Evolutionary conservation across 2,888 invertebrate species (phyloP).

Genomic region (Drosophila prolongata): DNA sequence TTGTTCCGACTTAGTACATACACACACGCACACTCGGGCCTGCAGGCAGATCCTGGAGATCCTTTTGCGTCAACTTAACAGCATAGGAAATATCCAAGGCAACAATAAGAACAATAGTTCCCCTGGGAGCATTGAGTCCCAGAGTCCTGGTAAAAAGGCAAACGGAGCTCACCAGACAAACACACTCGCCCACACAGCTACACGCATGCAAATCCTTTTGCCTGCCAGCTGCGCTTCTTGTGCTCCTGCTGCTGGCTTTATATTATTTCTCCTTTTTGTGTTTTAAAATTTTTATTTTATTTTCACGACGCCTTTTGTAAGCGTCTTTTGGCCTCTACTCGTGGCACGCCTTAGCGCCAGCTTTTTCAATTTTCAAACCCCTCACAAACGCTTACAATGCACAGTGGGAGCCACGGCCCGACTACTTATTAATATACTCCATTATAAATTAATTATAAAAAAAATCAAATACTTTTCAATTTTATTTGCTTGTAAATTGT

Average conservation of each 20-base stretch:
- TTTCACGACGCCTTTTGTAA: conserved; percentile 73
- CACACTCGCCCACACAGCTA: conserved; percentile 21
- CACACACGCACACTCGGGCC: conserved; percentile 15
- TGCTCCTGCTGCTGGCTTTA: conserved; percentile 33
- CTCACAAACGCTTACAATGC: conserved; percentile 9
- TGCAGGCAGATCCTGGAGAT: conserved; percentile 72
- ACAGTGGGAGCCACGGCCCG: background rate
- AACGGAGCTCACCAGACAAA: conserved; percentile 50
- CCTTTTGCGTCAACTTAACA: conserved; percentile 81
- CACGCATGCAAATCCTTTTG: conserved; percentile 69
- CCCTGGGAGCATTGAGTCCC: conserved; percentile 70
- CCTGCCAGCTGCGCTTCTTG: conserved; percentile 62
- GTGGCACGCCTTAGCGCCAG: conserved; percentile 52
- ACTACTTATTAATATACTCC: no score
- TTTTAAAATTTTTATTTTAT: conserved; percentile 77
- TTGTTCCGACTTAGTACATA: conserved; percentile 79
- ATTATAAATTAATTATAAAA: no score
- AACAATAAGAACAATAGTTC: conserved; percentile 83
- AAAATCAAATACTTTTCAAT: no score
- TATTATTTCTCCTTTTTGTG: conserved; percentile 48
- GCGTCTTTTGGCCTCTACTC: conserved; percentile 69
- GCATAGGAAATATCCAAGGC: conserved; percentile 77
- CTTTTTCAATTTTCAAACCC: conserved; percentile 65
- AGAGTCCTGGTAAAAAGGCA: conserved; percentile 69
- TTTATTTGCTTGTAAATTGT: no score